Percentiles rank a stretch among this genome's conserved stretches.
Evolutionary conservation across 64 coral and sea anemone genomes (phyloP).

Genomic region (Actinia equina): DNA sequence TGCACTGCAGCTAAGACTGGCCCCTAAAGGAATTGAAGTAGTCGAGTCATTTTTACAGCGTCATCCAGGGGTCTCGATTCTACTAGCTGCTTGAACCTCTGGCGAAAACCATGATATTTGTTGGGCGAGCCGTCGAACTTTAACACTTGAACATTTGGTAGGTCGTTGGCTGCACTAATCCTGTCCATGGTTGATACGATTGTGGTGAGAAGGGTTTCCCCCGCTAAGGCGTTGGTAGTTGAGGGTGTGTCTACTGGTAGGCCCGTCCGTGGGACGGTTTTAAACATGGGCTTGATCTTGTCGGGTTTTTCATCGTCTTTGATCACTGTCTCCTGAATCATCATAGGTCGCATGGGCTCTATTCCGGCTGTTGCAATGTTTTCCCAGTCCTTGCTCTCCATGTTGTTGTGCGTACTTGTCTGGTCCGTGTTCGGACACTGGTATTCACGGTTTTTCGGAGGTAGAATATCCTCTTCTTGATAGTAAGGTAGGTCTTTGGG

Average conservation of each 20-base stretch:
- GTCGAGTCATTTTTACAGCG: constrained; percentile 32
- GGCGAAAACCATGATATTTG: constrained; percentile 16
- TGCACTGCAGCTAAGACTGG: constrained; percentile 5
- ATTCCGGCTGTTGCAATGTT: background rate
- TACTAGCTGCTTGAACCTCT: constrained; percentile 16
- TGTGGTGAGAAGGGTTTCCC: background rate
- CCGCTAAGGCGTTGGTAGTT: background rate
- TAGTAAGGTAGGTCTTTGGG: background rate
- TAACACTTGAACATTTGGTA: constrained; percentile 28
- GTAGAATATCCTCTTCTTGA: background rate
- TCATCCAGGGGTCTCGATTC: constrained; percentile 8
- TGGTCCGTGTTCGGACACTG: background rate
- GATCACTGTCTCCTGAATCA: background rate
- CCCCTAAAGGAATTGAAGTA: constrained; percentile 23
- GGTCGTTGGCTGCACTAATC: constrained; percentile 38
- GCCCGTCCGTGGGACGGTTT: background rate
- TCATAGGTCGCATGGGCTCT: background rate
- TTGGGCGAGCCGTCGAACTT: constrained; percentile 64
- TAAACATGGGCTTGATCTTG: background rate
- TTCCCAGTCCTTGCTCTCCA: background rate
- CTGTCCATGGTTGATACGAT: constrained; percentile 34
- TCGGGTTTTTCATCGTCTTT: background rate
- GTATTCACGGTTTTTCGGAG: background rate
- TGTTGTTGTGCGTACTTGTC: background rate
- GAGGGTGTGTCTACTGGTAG: background rate